Evolutionary conservation across 2,888 invertebrate genomes (phyloP), one percentile per base, ranked within the genome.

Genomic region (Drosophila bunnanda): DNA sequence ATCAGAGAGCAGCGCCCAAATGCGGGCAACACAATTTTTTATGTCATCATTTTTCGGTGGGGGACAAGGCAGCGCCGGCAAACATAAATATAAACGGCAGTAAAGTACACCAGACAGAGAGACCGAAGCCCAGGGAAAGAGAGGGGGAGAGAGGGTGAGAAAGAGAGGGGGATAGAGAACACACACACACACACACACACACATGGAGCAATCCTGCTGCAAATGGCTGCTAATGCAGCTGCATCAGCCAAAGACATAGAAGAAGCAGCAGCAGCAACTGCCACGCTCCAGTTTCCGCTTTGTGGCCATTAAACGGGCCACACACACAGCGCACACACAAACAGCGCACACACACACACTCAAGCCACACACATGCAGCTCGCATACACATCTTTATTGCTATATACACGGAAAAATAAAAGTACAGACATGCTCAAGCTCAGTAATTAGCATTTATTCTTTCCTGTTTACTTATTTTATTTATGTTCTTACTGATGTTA

Each of bases 221-320:
- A 84, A 84, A 84, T 82, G 84, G 82, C 82, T 82, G 84, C 84
- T 83, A 83, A 83, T 83, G 82, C 82, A 84, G 76, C 84, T 80
- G 79, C 67, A 57, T 39, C 48, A 52, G 41, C 68, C 53, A 48
- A 54, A 44, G 53, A 41, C 38, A 53, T 34, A 20, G 62, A 44
- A 59, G 66, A 34, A 66, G 66, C 48, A 66, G 67, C 15, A 44
- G 44, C 43, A 43, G 74, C 79, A 77, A 77, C 79, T 79, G 79
- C 79, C 82, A 84, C 83, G 84, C 83, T 85, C 82, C 84, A 84
- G 80, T 86, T 85, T 85, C 81, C 82, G 82, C 77, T 84, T 78
- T 85, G 86, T 82, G 82, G 82, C 79, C 76, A 86, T 84, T 85
- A 84, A 84, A 82, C 81, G 85, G 77, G 56, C 76, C 74, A 57